Percentiles rank a stretch among this genome's conserved stretches.
These are phyloP conservation scores for Carcina quercana DNA, from an alignment of 2,888 invertebrate genomes.

Conservation along the genomic window DNA sequence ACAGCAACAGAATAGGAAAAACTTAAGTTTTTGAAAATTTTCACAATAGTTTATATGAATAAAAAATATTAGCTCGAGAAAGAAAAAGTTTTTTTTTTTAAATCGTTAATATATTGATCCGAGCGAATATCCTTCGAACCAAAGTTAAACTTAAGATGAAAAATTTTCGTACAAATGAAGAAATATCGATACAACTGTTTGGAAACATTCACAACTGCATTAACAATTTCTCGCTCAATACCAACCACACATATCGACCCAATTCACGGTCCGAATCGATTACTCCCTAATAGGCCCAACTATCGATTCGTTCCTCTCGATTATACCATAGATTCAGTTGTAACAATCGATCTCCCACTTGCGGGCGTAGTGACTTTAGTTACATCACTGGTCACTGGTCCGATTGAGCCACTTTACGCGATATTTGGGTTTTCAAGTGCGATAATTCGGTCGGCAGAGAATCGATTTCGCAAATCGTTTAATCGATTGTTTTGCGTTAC, in stretches of 20 bases:
- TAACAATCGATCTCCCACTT: slow-evolving; percentile 25
- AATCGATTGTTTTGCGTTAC: slow-evolving; percentile 2
- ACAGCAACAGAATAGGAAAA: too few relatives aligned
- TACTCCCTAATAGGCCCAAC: slow-evolving; percentile 20
- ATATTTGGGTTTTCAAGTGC: slow-evolving; percentile 19
- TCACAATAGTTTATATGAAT: too few relatives aligned
- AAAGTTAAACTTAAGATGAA: too few relatives aligned
- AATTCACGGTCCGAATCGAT: slow-evolving; percentile 21
- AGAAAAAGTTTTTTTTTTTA: too few relatives aligned
- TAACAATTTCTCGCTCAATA: slow-evolving; percentile 8
- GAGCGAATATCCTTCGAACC: too few relatives aligned
- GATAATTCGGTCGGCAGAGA: slow-evolving; percentile 25
- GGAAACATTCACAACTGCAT: slow-evolving; percentile 1
- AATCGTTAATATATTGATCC: too few relatives aligned
- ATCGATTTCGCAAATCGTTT: slow-evolving; percentile 30
- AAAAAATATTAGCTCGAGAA: too few relatives aligned
- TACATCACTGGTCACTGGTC: slow-evolving; percentile 32
- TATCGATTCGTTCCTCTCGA: slow-evolving; percentile 34
- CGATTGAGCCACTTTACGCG: slow-evolving; percentile 26
- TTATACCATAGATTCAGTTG: slow-evolving; percentile 21
- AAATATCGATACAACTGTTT: too few relatives aligned
- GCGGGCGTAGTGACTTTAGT: slow-evolving; percentile 22
- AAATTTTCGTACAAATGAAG: too few relatives aligned
- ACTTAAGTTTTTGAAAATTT: too few relatives aligned
- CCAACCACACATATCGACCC: slow-evolving; percentile 20